These are phyloP conservation scores for Apis florea DNA, from an alignment of 1,140 invertebrate species.

Conservation along the genomic window DNA sequence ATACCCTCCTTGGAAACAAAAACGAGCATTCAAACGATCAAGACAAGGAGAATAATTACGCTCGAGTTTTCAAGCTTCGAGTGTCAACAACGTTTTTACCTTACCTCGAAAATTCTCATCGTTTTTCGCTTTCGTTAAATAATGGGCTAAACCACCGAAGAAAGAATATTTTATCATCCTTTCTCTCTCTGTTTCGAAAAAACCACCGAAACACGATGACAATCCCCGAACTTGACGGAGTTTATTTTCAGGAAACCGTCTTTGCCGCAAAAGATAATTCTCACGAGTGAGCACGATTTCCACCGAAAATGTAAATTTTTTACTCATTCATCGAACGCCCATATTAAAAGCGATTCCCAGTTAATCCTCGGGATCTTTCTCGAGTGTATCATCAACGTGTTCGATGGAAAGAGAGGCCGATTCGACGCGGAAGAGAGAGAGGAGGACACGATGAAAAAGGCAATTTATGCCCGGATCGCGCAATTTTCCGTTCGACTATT, in stretches of 20 bases:
- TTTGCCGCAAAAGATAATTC: not conserved
- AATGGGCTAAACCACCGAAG: not conserved
- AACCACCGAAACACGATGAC: not conserved
- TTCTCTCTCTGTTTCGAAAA: no score
- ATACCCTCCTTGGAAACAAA: no score
- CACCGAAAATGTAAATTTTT: constrained; percentile 18
- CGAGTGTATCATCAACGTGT: no score
- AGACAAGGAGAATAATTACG: no score
- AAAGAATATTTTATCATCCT: not conserved
- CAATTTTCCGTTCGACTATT: constrained; percentile 8
- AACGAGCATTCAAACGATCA: no score
- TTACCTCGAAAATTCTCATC: not conserved
- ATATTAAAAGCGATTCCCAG: constrained; percentile 1
- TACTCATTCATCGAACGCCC: not conserved
- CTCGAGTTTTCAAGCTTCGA: no score
- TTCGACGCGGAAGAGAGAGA: not conserved
- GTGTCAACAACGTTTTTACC: no score
- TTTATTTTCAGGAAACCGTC: not conserved
- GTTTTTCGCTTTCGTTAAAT: not conserved
- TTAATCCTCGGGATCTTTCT: constrained; percentile 13
- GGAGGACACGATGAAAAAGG: not conserved
- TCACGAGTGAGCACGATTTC: not conserved
- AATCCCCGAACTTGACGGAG: not conserved
- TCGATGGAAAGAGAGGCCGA: no score
- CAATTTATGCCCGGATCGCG: constrained; percentile 25